These are phyloP conservation scores for Hermaeophaga mercurialis DNA, from an alignment of 2,888 invertebrate genomes.

Conservation along the genomic window DNA sequence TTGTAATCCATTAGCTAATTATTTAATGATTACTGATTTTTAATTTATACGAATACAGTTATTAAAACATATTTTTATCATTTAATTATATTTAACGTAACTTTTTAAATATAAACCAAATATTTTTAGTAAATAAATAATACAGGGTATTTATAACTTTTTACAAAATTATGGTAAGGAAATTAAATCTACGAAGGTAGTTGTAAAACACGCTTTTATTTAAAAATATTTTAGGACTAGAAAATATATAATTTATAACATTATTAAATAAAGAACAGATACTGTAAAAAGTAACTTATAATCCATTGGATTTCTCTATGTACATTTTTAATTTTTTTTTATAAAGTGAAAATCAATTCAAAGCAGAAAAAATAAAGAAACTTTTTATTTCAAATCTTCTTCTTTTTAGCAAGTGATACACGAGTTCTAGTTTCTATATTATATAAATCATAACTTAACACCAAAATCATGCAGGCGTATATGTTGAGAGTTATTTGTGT, in stretches of 20 bases:
- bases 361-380: slow-evolving; percentile 34
- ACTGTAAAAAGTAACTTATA: background rate
- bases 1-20: too few relatives aligned
- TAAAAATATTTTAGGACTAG: background rate
- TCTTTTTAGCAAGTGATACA: slow-evolving; percentile 34
- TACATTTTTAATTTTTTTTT: too few relatives aligned
- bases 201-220: background rate
- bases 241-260: background rate
- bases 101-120: too few relatives aligned
- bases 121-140: too few relatives aligned
- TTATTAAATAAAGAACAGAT: background rate
- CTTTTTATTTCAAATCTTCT: slow-evolving; percentile 25
- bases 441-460: slow-evolving; percentile 35
- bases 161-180: too few relatives aligned
- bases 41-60: too few relatives aligned
- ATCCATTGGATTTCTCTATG: background rate
- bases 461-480: slow-evolving; percentile 36
- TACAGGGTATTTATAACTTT: too few relatives aligned
- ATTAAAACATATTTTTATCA: too few relatives aligned
- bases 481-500: slow-evolving; percentile 32
- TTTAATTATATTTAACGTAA: too few relatives aligned
- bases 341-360: slow-evolving; percentile 6
- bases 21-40: too few relatives aligned
- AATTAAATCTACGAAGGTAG: too few relatives aligned
- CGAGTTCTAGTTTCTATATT: slow-evolving; percentile 35